A percentile compares a stretch with the other conserved stretches of the same genome.
Evolutionary conservation across 2,888 invertebrate species (phyloP).

Genomic region (Drosophila lacicola): DNA sequence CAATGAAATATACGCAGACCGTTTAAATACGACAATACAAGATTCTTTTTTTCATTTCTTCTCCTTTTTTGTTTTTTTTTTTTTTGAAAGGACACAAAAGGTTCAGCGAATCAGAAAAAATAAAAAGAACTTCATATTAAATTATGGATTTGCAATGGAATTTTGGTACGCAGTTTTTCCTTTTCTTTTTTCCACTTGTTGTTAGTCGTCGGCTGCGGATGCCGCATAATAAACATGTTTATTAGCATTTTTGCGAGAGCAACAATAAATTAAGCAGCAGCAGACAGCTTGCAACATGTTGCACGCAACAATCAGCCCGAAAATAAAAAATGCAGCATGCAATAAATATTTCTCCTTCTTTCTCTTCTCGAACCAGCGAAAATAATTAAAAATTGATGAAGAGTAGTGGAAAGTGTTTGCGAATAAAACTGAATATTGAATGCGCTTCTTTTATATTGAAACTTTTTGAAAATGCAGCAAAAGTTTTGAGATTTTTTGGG

Average conservation of each 20-base stretch:
- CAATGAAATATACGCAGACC: slow-evolving; percentile 65
- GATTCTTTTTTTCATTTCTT: slow-evolving; percentile 16
- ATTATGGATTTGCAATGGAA: slow-evolving; percentile 66
- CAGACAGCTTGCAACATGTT: slow-evolving; percentile 73
- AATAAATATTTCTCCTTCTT: slow-evolving; percentile 56
- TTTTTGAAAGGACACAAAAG: slow-evolving; percentile 38
- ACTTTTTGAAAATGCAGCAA: too few species aligned
- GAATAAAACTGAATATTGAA: slow-evolving; percentile 14
- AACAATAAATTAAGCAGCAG: slow-evolving; percentile 70
- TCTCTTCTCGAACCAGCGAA: slow-evolving; percentile 26
- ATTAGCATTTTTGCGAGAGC: slow-evolving; percentile 71
- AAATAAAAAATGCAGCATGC: slow-evolving; percentile 61
- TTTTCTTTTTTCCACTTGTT: slow-evolving; percentile 43
- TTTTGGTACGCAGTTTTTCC: slow-evolving; percentile 28
- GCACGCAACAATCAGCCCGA: slow-evolving; percentile 71
- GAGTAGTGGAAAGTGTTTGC: slow-evolving; percentile 4
- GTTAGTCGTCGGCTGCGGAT: slow-evolving; percentile 16
- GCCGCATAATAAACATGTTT: slow-evolving; percentile 79
- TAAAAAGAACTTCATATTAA: slow-evolving; percentile 34
- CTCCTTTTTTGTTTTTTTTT: background rate
- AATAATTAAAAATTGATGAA: slow-evolving; percentile 47
- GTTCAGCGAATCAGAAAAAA: slow-evolving; percentile 4
- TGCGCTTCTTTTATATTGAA: slow-evolving; percentile 10
- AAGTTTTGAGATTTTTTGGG: too few species aligned
- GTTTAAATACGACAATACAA: slow-evolving; percentile 68